Evolutionary conservation across 1,140 invertebrate genomes (phyloP), one percentile per base, ranked within the genome.

Genomic region (Araneus ventricosus): DNA sequence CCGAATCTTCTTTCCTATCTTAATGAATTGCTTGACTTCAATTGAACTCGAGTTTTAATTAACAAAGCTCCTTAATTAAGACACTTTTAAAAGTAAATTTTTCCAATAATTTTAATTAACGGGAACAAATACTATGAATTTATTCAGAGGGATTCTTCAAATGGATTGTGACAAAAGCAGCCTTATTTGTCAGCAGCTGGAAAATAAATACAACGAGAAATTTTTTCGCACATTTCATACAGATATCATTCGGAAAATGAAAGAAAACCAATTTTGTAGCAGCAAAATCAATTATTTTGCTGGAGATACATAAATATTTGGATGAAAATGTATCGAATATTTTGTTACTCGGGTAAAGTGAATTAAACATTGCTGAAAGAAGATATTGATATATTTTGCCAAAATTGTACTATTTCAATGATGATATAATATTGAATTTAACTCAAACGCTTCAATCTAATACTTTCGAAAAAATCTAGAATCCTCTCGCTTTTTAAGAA

Each of bases 81-180:
- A 82, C 7, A 45, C 39, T 45, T 39, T 82, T 82, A 41, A 82
- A 82, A 82, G 39, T 82, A 45, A n/a, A 82, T 82, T 52, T 82
- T 82, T 52, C 80, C 80, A 82, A 82, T 82, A 82, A 82, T 82
- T 82, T 82, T 82, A 82, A 82, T 82, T 82, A 82, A 82, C 39
- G 45, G 70, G 70, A 75, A 22, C 70, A 75, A 75, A 75, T 75
- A 37, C 70, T 34, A 34, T 70, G 8, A n/a, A 70, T 75, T 20
- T 75, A 75, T 75, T 75, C 17, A 75, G 6, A 34, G 30, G 14
- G 14, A 34, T 30, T 67, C 63, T 30, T 67, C 27, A 10, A 14
- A 0, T 59, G 14, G 4, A 59, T 67, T 8, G n/a, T 22, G 63
- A 27, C n/a, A 67, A n/a, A 27, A 34, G 30, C 70, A 75, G 34